phyloP scores from a whole-genome alignment of 1,140 invertebrate genomes.

The Drosophila rhopaloa region DNA sequence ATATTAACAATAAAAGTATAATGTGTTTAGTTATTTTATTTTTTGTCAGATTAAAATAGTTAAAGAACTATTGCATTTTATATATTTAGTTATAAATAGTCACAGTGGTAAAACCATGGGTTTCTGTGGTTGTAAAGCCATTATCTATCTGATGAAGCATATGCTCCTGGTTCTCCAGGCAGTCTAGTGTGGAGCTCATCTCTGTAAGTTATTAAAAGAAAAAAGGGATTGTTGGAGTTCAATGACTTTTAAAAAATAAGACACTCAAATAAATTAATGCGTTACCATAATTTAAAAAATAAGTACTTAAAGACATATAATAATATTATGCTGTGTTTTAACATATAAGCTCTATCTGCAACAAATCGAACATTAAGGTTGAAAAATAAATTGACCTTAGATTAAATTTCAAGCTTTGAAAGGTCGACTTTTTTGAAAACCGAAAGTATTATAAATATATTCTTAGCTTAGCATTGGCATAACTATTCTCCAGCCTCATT shows the following conservation, averaged over 20 bases:
- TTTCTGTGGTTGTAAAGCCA: conserved; percentile 85
- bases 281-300: too few relatives aligned
- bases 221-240: neutral
- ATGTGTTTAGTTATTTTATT: too few relatives aligned
- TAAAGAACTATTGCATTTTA: neutral
- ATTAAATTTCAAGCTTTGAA: neutral
- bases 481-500: neutral
- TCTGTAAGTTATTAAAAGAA: conserved; percentile 61
- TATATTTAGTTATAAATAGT: too few relatives aligned
- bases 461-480: neutral
- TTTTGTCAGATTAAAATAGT: too few relatives aligned
- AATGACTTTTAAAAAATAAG: too few relatives aligned
- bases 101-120: too few relatives aligned
- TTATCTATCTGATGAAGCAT: conserved; percentile 92
- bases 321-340: too few relatives aligned
- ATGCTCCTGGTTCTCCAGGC: conserved; percentile 90
- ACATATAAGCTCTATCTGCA: too few relatives aligned
- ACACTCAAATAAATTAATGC: too few relatives aligned
- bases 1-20: too few relatives aligned
- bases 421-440: neutral
- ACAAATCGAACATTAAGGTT: too few relatives aligned
- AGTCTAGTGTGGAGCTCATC: conserved; percentile 83
- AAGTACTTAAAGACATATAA: too few relatives aligned
- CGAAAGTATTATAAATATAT: neutral
- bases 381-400: neutral